Evolutionary conservation across 2,888 invertebrate genomes (phyloP).

Genomic region (Tachina lurida): DNA sequence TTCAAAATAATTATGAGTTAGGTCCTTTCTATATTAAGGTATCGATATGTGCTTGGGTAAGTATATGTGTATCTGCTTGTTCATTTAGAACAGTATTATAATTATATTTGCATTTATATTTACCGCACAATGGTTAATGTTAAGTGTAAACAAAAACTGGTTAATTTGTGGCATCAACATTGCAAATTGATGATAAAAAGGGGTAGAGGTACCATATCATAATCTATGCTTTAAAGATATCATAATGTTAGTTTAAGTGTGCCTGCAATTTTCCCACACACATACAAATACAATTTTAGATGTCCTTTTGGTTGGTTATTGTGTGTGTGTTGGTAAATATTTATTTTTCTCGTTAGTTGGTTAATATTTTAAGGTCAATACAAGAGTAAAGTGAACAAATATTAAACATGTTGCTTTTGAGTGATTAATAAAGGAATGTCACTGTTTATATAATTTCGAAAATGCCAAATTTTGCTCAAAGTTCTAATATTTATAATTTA

Average conservation of each 20-base stretch:
- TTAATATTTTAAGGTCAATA: neutral
- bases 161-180: conserved; percentile 60
- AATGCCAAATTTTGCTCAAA: no score
- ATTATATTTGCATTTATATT: conserved; percentile 55
- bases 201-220: neutral
- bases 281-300: neutral
- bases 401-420: no score
- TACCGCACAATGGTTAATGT: conserved; percentile 56
- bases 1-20: no score
- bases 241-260: neutral
- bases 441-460: no score
- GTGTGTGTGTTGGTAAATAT: neutral
- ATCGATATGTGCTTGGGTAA: neutral
- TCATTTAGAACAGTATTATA: conserved; percentile 24
- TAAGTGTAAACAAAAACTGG: conserved; percentile 64
- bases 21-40: no score
- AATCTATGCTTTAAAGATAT: neutral
- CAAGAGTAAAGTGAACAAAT: neutral
- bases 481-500: no score
- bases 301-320: neutral
- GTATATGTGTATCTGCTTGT: neutral
- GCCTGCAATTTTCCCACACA: neutral
- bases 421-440: no score
- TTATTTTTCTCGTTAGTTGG: neutral
- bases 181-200: neutral